Base-by-base conservation (phyloP, 2,113 vertebrate genomes). In the Trogon surrucura region DNA sequence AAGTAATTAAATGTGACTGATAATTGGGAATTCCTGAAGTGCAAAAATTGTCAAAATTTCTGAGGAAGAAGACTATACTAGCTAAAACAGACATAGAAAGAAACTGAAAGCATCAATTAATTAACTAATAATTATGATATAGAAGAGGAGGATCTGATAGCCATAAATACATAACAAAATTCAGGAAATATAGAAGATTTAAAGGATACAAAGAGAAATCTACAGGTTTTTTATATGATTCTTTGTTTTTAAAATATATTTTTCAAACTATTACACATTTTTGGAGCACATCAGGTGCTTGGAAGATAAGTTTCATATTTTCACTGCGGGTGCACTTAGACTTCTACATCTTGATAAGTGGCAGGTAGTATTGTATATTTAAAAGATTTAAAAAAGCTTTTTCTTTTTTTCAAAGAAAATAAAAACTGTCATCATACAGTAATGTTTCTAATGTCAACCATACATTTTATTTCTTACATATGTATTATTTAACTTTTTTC, bases 1-100 rank as follows among this genome's bases (percentile, higher is more conserved):
- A 95, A 88, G 85, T 88, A 95, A 94, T 96, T 97, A 95, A 93
- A 60, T 84, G 69, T 90, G 60, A 86, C 6, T 27, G 54, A 67
- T 91, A 86, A 89, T 19, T 84, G 83, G 77, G 80, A 92, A 90
- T 91, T 92, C 53, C 20, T 78, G 47, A 86, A 80, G 38, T 64
- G 44, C 16, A 17, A 57, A 92, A 92, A 91, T 88, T 41, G 73
- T 88, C 50, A 88, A 47, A 80, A 88, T 74, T 88, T 93, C 64
- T 71, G 29, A 80, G 38, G n/a, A 88, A 85, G 54, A 77, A 85
- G 65, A 18, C 29, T 94, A 13, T 80, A 9, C 14, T 84, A 80
- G 64, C 32, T 80, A 71, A 44, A 86, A 66, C 5, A 83, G 82
- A 54, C 22, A 48, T 44, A 57, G n/a, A 90, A 90, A 16, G 25